Evolutionary conservation across 2,113 vertebrate species (phyloP).

Genomic region (Pteruthius melanotis): DNA sequence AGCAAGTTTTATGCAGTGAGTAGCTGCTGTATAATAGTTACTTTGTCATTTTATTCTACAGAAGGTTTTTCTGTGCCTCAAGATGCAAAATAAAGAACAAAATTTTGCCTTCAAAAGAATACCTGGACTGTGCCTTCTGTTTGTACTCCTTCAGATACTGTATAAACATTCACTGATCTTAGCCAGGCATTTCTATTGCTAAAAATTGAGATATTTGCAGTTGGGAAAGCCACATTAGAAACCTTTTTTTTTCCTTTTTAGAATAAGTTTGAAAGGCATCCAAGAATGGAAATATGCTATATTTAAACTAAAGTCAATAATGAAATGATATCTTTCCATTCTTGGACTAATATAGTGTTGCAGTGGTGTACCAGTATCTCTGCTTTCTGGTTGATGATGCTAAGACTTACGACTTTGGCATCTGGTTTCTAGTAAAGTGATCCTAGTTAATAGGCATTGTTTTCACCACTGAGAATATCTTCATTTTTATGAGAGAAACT

Average conservation of each 20-base stretch:
- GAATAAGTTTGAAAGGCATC: background rate
- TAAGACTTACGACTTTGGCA: background rate
- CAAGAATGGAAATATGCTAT: background rate
- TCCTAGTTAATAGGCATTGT: background rate
- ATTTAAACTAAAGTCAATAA: background rate
- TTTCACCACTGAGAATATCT: background rate
- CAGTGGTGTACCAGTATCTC: background rate
- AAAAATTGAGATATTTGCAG: background rate
- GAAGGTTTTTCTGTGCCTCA: background rate
- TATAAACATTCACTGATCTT: background rate
- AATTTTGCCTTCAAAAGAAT: conserved; percentile 1
- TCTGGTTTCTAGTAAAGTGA: background rate
- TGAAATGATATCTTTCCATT: background rate
- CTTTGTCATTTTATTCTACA: background rate
- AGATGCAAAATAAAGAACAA: background rate
- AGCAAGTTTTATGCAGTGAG: background rate
- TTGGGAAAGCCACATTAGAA: background rate
- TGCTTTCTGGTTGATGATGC: background rate
- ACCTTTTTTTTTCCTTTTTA: background rate
- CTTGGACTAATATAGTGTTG: background rate
- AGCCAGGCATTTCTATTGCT: background rate
- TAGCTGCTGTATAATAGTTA: background rate
- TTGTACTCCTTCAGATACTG: background rate
- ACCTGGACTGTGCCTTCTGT: background rate
- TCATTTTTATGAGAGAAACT: background rate